Base-by-base conservation (phyloP, 2,113 vertebrate species). In the Pleuronectes platessa region DNA sequence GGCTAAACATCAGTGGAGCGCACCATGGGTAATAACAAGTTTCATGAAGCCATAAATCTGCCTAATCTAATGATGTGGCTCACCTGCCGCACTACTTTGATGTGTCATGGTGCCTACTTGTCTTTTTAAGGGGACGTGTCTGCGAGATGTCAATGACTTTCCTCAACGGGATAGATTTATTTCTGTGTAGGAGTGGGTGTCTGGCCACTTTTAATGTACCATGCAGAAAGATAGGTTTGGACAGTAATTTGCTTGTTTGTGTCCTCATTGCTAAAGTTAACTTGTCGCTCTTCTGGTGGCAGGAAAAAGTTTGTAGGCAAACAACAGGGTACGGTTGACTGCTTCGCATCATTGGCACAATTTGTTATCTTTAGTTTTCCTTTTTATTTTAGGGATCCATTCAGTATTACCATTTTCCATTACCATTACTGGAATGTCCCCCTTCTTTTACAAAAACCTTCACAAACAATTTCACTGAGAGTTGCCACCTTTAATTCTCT, bases 41-140 rank as follows among this genome's bases (percentile, higher is more conserved):
- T 93, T 94, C 90, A 93, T 91, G 88, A 88, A 90, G 81, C 89
- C 81, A 88, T 94, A 94, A 94, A 93, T 94, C 92, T 90, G 87
- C 87, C 90, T 89, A 86, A 93, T 92, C 89, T 90, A 93, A 92
- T 93, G 92, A 92, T 93, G 90, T 88, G 88, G 88, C 90, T 93
- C 91, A 92, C 92, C 90, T 93, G 91, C 91, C 82, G 68, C 85
- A 66, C 78, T 77, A 78, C 84, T 90, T 83, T 92, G 88, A 92
- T 86, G 88, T 89, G 88, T 88, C 87, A 89, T 82, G 82, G 85
- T 89, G 87, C 49, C 89, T 83, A 91, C 90, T 93, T 89, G 90
- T 92, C 92, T 89, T 90, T 92, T 93, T 93, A 92, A 93, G 92
- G 93, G 85, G 83, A 93, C 26, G 75, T 86, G 82, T 78, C 78